phyloP scores from a whole-genome alignment of 1,140 invertebrate species.

The Pseudomyrmex concolor region DNA sequence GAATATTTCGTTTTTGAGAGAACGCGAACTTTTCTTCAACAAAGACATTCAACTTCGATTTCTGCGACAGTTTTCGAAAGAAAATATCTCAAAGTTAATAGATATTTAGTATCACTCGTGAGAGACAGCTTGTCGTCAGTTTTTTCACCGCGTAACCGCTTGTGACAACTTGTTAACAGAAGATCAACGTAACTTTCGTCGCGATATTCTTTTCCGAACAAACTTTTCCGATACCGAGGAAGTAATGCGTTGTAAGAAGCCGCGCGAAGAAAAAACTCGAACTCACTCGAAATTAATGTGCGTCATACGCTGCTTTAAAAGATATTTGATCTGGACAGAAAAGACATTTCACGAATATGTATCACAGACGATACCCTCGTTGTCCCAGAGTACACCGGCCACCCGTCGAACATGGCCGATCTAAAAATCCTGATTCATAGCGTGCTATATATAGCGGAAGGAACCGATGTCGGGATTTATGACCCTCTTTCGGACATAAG shows the following conservation, averaged over 20 bases:
- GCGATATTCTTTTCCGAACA: not conserved
- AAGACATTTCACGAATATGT: slow-evolving; percentile 25
- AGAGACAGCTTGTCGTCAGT: too few relatives aligned
- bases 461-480: slow-evolving; percentile 77
- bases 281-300: slow-evolving; percentile 9
- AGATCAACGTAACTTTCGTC: slow-evolving; percentile 39
- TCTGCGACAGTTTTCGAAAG: not conserved
- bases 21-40: not conserved
- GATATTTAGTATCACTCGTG: too few relatives aligned
- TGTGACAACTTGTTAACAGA: slow-evolving; percentile 49
- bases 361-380: slow-evolving; percentile 19
- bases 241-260: slow-evolving; percentile 12
- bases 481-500: slow-evolving; percentile 68
- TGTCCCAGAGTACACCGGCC: slow-evolving; percentile 1
- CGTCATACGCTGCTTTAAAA: slow-evolving; percentile 34
- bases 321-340: slow-evolving; percentile 7
- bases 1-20: not conserved
- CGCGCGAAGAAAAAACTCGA: not conserved
- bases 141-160: slow-evolving; percentile 31
- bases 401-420: slow-evolving; percentile 64
- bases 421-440: slow-evolving; percentile 80
- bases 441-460: slow-evolving; percentile 32
- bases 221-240: not conserved
- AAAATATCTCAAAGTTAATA: not conserved
- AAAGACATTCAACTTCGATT: not conserved